Evolutionary conservation across 2,797 vertebrate species (phyloP).

Genomic region (Meda fulgida): DNA sequence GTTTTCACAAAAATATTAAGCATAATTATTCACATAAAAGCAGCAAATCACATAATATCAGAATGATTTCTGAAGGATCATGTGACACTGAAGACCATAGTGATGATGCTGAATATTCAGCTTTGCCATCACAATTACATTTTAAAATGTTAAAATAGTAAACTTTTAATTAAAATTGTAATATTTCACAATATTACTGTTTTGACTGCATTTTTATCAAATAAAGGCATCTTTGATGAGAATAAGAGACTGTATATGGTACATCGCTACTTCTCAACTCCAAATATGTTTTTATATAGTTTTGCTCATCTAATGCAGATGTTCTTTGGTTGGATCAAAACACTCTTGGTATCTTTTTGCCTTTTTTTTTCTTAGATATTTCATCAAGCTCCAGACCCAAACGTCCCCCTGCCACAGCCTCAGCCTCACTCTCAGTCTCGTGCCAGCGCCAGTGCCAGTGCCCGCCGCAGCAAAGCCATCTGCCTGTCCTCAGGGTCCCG

Average conservation of each 20-base stretch:
- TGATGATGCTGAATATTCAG: no score
- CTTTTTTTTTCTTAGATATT: constrained; percentile 83
- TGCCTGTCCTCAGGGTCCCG: constrained; percentile 93
- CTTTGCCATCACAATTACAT: not conserved
- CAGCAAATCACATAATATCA: not conserved
- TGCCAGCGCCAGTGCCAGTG: constrained; percentile 72
- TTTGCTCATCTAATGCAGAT: not conserved
- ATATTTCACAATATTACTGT: not conserved
- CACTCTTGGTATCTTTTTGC: constrained; percentile 1
- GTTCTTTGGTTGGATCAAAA: not conserved
- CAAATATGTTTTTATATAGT: not conserved
- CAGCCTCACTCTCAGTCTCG: constrained; percentile 71
- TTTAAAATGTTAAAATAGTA: not conserved
- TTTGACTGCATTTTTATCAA: not conserved
- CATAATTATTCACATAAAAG: not conserved
- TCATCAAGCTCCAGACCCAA: constrained; percentile 90
- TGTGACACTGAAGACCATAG: not conserved
- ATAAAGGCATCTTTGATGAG: not conserved
- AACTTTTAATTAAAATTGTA: not conserved
- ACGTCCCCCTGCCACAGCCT: constrained; percentile 89
- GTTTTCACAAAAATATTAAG: not conserved
- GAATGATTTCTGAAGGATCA: not conserved
- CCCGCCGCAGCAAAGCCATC: constrained; percentile 89
- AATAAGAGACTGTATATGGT: not conserved
- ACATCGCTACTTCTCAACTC: not conserved